Percentiles rank a stretch among this genome's conserved stretches.
Evolutionary conservation across 2,888 invertebrate species (phyloP).

Genomic region (Craniophora ligustri): DNA sequence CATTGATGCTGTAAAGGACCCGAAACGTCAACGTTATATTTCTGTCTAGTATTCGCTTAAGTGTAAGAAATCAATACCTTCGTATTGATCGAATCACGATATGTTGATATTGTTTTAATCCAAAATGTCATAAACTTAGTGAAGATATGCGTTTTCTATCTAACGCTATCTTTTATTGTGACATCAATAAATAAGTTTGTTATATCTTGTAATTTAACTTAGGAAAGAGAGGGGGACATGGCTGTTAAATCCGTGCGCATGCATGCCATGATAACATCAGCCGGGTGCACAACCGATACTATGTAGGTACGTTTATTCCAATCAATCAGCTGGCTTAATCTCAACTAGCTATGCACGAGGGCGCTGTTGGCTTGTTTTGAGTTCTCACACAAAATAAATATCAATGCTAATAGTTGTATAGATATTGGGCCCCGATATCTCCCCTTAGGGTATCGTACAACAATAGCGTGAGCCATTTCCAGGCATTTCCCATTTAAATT

Average conservation of each 20-base stretch:
- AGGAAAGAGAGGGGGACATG: slow-evolving; percentile 6
- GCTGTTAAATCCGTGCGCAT: slow-evolving; percentile 27
- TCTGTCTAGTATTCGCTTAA: too few relatives aligned
- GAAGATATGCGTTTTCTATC: not conserved
- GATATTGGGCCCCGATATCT: slow-evolving; percentile 77
- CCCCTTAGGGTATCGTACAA: slow-evolving; percentile 78
- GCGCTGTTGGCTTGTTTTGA: slow-evolving; percentile 71
- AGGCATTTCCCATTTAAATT: slow-evolving; percentile 85
- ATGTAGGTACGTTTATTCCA: slow-evolving; percentile 43
- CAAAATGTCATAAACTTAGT: not conserved
- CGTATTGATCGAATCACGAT: too few relatives aligned
- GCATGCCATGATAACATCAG: slow-evolving; percentile 40
- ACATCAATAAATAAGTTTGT: not conserved
- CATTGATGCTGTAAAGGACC: too few relatives aligned
- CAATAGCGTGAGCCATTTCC: slow-evolving; percentile 86
- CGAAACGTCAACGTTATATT: too few relatives aligned
- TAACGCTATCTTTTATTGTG: not conserved
- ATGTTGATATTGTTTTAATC: too few relatives aligned
- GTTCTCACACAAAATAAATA: slow-evolving; percentile 82
- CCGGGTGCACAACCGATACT: slow-evolving; percentile 26
- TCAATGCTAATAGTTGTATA: slow-evolving; percentile 76
- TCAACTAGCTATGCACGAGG: slow-evolving; percentile 53
- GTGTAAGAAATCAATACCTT: too few relatives aligned
- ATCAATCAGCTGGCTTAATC: slow-evolving; percentile 52
- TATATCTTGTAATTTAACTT: slow-evolving; percentile 23